Base-by-base conservation (phyloP, 2,888 invertebrate species). In the Holacanthella duospinosa region DNA sequence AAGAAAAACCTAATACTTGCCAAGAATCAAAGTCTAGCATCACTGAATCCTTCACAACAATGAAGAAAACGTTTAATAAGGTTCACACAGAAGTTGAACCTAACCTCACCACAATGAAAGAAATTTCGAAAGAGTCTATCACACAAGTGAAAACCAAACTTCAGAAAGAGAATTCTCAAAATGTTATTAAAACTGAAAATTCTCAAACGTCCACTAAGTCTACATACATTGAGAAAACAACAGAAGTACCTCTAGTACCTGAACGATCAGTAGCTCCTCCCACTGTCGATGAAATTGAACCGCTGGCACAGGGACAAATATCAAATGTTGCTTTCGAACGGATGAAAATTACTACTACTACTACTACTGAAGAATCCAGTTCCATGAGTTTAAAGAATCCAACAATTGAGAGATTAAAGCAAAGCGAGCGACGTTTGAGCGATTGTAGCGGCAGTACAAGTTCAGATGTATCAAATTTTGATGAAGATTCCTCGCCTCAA, bases 401-500 rank as follows among this genome's bases (percentile, higher is more conserved):
- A 21, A 48, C 48, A 21, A n/a, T 48, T 48, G 48, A 48, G n/a
- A 9, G 48, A 21, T 21, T 48, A 21, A 48, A 48, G 21, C 4
- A 48, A 48, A 21, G 21, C 6, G 48, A n/a, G 48, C 12, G 48
- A 21, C 6, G 21, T 21, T 48, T 48, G 48, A 48, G 48, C 21
- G 48, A 48, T 4, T 16, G 48, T 21, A 48, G 48, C 21, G 21
- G 16, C 6, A 36, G 36, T 36, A 12, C 36, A 36, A 16, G 36
- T 36, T 36, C 19, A 4, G 12, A 9, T 16, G 21, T 21, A 21
- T 9, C 12, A 48, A 48, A 21, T 48, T 21, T 63, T 9, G 63
- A 63, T n/a, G 28, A 57, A 24, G 63, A 64, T 21, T 64, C 64
- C 26, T n/a, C n/a, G n/a, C 63, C 63, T 12, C 55, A 29, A 24